Evolutionary conservation across 2,888 invertebrate genomes (phyloP).

Genomic region (Tricholauxania praeusta): DNA sequence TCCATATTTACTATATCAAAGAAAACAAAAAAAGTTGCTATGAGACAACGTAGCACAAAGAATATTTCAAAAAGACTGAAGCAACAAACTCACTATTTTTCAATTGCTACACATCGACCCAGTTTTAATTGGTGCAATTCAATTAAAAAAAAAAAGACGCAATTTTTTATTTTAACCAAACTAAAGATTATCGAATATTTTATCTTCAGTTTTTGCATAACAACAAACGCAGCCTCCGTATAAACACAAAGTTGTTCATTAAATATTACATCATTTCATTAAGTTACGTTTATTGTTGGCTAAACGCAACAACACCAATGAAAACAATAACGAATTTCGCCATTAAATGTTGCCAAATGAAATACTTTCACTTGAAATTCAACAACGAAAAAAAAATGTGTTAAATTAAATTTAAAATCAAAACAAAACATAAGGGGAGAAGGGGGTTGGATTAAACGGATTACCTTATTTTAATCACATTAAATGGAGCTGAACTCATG

Average conservation of each 20-base stretch:
- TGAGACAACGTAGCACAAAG: no score
- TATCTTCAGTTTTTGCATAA: slow-evolving; percentile 8
- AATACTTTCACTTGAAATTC: slow-evolving; percentile 17
- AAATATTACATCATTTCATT: slow-evolving; percentile 4
- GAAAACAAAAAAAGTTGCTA: no score
- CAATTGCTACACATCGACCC: no score
- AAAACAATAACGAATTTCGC: slow-evolving; percentile 2
- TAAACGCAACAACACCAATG: neutral
- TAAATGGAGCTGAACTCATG: neutral
- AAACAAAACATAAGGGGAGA: neutral
- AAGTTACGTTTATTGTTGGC: neutral
- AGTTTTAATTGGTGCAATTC: neutral
- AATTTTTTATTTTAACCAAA: neutral
- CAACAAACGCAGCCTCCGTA: slow-evolving; percentile 14
- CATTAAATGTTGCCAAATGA: slow-evolving; percentile 22
- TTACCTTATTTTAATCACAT: slow-evolving; percentile 7
- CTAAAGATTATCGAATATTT: neutral
- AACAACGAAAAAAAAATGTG: no score
- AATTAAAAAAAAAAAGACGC: neutral
- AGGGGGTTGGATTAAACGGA: neutral
- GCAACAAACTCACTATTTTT: no score
- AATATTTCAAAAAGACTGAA: no score
- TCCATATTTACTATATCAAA: no score
- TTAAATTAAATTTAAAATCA: neutral
- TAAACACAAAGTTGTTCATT: neutral